Conservation (phyloP, 2,888 invertebrate genomes). For the Ganaspis brasiliensis region DNA sequence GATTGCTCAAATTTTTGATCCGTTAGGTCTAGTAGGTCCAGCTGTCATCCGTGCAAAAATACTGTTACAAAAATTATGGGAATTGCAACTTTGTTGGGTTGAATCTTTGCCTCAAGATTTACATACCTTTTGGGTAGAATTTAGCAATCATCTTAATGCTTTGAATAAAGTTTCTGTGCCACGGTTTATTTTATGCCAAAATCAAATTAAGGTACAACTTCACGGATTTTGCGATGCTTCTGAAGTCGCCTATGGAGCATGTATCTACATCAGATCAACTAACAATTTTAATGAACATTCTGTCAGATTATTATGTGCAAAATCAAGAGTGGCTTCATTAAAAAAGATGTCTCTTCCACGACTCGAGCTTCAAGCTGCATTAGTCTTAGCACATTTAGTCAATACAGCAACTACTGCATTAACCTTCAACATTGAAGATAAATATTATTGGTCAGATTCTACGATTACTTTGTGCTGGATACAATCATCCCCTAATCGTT, state of each 20-base stretch:
- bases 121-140: slow-evolving; percentile 1
- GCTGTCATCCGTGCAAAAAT: slow-evolving; percentile 47
- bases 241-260: slow-evolving; percentile 45
- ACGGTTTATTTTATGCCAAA: neutral
- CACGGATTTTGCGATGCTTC: slow-evolving; percentile 59
- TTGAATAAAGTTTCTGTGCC: neutral
- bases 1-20: slow-evolving; percentile 49
- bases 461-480: slow-evolving; percentile 63
- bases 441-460: slow-evolving; percentile 61
- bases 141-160: neutral
- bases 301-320: slow-evolving; percentile 48
- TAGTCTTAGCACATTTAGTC: slow-evolving; percentile 50
- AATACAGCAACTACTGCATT: slow-evolving; percentile 25
- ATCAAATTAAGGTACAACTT: slow-evolving; percentile 36
- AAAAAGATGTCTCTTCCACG: slow-evolving; percentile 61
- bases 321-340: slow-evolving; percentile 56
- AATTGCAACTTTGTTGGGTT: slow-evolving; percentile 57
- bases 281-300: neutral
- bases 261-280: slow-evolving; percentile 14
- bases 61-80: slow-evolving; percentile 41
- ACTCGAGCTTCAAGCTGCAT: slow-evolving; percentile 62
- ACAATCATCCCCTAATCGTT: slow-evolving; percentile 45
- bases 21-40: slow-evolving; percentile 48
- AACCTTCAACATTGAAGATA: neutral
- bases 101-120: slow-evolving; percentile 46